Evolutionary conservation across 2,888 invertebrate genomes (phyloP).

Genomic region (Rosalia funebris): DNA sequence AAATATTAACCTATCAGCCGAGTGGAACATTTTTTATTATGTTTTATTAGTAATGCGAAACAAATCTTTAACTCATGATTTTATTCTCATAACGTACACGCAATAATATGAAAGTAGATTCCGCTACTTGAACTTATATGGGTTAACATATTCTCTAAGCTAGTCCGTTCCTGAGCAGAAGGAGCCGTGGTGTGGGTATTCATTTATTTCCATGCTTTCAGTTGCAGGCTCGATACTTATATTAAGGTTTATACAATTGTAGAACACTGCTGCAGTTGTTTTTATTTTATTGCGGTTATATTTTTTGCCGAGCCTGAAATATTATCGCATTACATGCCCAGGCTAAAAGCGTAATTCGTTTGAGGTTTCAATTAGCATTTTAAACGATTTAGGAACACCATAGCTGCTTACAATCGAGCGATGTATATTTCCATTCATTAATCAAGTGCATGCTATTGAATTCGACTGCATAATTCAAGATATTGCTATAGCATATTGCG

Average conservation of each 20-base stretch:
- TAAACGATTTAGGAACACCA: constrained; percentile 4
- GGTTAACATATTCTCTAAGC: too few species aligned
- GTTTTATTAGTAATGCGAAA: too few species aligned
- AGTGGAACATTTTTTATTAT: too few species aligned
- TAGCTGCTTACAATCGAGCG: neutral
- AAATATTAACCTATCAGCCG: too few species aligned
- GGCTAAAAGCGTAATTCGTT: constrained; percentile 7
- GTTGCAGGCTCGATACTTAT: constrained; percentile 51
- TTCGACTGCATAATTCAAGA: constrained; percentile 1
- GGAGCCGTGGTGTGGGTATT: constrained; percentile 41
- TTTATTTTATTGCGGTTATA: constrained; percentile 31
- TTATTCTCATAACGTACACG: too few species aligned
- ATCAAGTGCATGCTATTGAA: neutral
- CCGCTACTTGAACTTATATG: too few species aligned
- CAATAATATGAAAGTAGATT: too few species aligned
- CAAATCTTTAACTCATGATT: too few species aligned
- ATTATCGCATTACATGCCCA: constrained; percentile 13
- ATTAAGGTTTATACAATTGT: constrained; percentile 53
- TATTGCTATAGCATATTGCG: constrained; percentile 1
- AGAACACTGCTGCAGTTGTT: constrained; percentile 39
- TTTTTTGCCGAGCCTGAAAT: constrained; percentile 19
- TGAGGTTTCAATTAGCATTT: constrained; percentile 16
- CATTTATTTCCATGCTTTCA: constrained; percentile 54
- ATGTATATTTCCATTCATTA: neutral
- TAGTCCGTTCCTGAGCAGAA: constrained; percentile 9